Evolutionary conservation across 2,113 vertebrate species (phyloP), one percentile per base, ranked within the genome.

Genomic region (Cynopterus brachyotis): DNA sequence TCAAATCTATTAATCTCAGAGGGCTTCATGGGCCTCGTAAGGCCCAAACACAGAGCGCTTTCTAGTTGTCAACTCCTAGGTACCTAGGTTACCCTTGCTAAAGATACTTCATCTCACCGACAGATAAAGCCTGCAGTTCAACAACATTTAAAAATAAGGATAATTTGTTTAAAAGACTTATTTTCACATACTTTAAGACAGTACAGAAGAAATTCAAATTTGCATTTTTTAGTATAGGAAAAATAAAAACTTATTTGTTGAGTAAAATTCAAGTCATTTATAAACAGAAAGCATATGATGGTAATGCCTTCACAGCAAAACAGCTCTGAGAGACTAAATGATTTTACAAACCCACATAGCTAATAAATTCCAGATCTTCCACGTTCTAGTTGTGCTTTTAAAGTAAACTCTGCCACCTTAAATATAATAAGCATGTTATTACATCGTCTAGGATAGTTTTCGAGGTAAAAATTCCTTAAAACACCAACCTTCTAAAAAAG

Each of bases 401-500:
- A 92, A 89, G 47, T 70, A 97, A 81, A 81, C 60, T 75, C 95
- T 8, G 37, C 17, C 82, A 91, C 17, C 47, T 64, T 66, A 84
- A 88, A 66, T 80, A 79, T 45, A 94, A 40, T 30, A 80, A 75
- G 20, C 30, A 22, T 66, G 55, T 91, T 70, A 91, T 11, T 72
- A 67, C n/a, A 80, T 0, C 66, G 45, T n/a, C 30, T 73, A 90
- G 59, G 12, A 78, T 11, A 40, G 28, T 89, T 94, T 97, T 84
- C 84, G 96, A 93, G 96, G 78, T 47, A 96, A 96, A 96, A 94
- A 96, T 60, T 32, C 50, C 53, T 95, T 78, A 72, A 73, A 91
- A 95, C 64, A 93, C 42, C 78, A 80, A 73, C 35, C 53, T 85
- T 88, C 47, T 85, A 95, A 89, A 70, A 84, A 95, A 92, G 69